These are phyloP conservation scores for Eupeodes latifasciatus DNA, from an alignment of 2,888 invertebrate genomes.

Conservation along the genomic window DNA sequence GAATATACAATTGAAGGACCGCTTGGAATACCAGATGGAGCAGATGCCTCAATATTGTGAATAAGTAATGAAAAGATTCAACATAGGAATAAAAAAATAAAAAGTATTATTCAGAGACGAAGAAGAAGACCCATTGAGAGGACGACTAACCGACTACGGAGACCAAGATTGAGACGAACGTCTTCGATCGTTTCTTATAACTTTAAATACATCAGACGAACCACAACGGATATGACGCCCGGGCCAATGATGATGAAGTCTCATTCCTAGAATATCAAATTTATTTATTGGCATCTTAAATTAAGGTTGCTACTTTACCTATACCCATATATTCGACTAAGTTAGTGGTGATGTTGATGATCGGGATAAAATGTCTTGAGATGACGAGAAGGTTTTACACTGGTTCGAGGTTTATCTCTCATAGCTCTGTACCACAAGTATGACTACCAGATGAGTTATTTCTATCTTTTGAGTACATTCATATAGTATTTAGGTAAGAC, in stretches of 20 bases:
- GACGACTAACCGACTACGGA: not conserved
- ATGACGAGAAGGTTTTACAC: slow-evolving; percentile 40
- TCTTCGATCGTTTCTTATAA: not conserved
- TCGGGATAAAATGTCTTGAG: slow-evolving; percentile 20
- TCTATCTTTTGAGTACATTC: slow-evolving; percentile 2
- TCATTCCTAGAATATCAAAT: slow-evolving; percentile 70
- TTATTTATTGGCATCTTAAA: slow-evolving; percentile 70
- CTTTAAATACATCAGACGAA: not conserved
- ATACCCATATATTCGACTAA: not conserved
- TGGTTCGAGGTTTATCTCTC: slow-evolving; percentile 60
- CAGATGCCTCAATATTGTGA: slow-evolving; percentile 62
- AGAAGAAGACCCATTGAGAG: slow-evolving; percentile 22
- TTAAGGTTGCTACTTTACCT: slow-evolving; percentile 40
- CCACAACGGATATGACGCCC: slow-evolving; percentile 12
- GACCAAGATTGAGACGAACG: not conserved
- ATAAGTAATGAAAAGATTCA: slow-evolving; percentile 64
- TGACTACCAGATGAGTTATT: slow-evolving; percentile 44
- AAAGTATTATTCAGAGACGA: not conserved
- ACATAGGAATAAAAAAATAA: not conserved
- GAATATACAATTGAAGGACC: slow-evolving; percentile 61
- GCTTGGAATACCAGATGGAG: slow-evolving; percentile 66
- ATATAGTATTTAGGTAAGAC: slow-evolving; percentile 3
- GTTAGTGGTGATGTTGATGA: slow-evolving; percentile 17
- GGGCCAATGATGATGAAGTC: slow-evolving; percentile 24
- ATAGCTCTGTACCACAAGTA: slow-evolving; percentile 26